Percentiles rank a stretch among this genome's conserved stretches.
phyloP scores from a whole-genome alignment of 2,113 vertebrate species.

The Athene cunicularia region DNA sequence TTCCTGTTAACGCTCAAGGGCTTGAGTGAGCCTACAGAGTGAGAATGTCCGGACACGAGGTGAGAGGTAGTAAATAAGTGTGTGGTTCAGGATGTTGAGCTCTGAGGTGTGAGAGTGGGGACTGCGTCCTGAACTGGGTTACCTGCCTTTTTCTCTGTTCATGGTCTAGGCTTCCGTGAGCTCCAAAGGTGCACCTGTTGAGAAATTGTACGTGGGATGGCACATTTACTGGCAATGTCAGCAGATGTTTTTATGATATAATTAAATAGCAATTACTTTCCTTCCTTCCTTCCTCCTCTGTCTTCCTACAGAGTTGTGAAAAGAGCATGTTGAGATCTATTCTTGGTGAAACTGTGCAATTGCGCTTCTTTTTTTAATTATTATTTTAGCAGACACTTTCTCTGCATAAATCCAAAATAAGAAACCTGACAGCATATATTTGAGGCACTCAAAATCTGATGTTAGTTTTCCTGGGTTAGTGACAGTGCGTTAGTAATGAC shows the following conservation, averaged over 20 bases:
- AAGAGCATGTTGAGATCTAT: slow-evolving; percentile 23
- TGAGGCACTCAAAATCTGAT: neutral
- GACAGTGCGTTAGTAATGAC: neutral
- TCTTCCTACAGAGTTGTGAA: neutral
- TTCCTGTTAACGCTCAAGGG: neutral
- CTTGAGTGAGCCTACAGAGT: neutral
- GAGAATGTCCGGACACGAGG: rapidly evolving
- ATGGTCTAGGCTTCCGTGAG: neutral
- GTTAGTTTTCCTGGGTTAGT: neutral
- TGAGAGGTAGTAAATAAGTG: neutral
- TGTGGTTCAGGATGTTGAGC: neutral
- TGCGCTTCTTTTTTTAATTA: neutral
- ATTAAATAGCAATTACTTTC: slow-evolving; percentile 32
- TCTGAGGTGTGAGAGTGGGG: too few relatives aligned
- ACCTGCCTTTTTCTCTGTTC: neutral
- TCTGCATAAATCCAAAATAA: neutral
- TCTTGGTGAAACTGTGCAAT: neutral
- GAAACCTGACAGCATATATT: neutral
- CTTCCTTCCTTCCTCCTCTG: neutral
- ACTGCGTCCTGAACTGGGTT: neutral
- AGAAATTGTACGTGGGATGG: neutral
- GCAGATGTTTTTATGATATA: slow-evolving; percentile 13
- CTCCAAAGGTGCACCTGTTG: neutral
- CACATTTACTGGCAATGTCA: neutral
- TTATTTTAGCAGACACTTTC: neutral